Evolutionary conservation across 2,113 vertebrate species (phyloP), one percentile per base, ranked within the genome.

Genomic region (Siniperca chuatsi): DNA sequence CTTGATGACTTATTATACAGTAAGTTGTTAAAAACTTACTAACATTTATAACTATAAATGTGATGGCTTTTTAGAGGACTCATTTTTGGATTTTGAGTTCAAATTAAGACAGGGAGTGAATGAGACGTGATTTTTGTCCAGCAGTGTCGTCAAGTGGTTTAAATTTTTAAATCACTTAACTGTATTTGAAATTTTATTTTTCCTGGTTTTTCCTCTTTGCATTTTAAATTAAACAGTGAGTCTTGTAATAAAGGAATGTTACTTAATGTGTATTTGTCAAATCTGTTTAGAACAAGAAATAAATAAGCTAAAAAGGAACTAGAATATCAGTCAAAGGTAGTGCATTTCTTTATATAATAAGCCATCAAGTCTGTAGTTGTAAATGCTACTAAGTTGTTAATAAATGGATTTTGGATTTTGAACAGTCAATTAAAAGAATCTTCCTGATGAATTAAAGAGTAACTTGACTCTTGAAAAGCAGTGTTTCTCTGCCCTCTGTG

Each of bases 401-500:
- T 64, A 11, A 40, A 65, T 40, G 8, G 16, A 62, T 37, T 62
- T 55, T 35, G 1, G 25, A 25, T 25, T 25, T 25, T 25, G 25
- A 25, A 20, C 25, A 3, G 4, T 40, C 20, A 4, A 23, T 65
- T 40, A 11, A 21, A 65, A 40, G 8, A 18, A 65, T 40, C 4
- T 40, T 65, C 18, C 37, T 12, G 4, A 9, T 42, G 37, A 40
- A 23, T 23, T 11, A 12, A 37, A 40, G 33, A 65, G 2, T 5
- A 11, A 40, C 33, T 65, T 20, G 9, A 11, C 1, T 40, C 61
- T 33, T 40, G 10, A 48, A 18, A 68, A 4, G 13, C 18, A 60
- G 16, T 60, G 54, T 60, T 44, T 74, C 37, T 18, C 71, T 44
- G 71, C 71, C 54, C 71, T 42, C 71, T 60, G 67, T 69, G 71